Evolutionary conservation across 2,797 vertebrate species (phyloP).

Genomic region (Myotis myotis): DNA sequence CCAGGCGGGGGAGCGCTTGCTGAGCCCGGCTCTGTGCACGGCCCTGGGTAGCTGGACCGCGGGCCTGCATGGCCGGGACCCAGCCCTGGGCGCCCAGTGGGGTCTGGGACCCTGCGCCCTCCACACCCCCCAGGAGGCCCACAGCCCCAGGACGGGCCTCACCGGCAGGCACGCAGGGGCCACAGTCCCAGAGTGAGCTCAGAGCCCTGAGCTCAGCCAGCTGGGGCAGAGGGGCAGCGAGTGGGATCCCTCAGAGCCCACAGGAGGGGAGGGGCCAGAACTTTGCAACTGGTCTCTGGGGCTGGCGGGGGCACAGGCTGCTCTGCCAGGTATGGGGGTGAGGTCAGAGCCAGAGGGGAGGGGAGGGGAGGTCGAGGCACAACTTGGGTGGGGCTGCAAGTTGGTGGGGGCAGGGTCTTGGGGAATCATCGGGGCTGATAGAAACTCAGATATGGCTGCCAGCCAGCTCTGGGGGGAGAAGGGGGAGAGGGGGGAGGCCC

Average conservation of each 20-base stretch:
- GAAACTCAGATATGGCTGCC: too few species aligned
- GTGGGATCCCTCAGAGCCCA: neutral
- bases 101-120: too few species aligned
- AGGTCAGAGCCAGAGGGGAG: neutral
- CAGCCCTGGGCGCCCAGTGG: neutral
- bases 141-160: neutral
- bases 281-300: neutral
- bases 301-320: accelerated
- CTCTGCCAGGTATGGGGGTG: too few species aligned
- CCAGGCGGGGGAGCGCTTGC: too few species aligned
- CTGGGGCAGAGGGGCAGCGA: neutral
- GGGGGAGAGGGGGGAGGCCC: too few species aligned
- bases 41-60: neutral
- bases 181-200: neutral
- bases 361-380: too few species aligned
- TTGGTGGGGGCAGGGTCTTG: too few species aligned
- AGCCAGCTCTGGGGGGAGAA: too few species aligned
- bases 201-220: neutral
- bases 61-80: neutral
- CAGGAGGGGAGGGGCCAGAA: neutral
- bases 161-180: neutral
- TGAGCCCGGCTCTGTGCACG: too few species aligned
- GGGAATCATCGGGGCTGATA: too few species aligned
- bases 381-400: too few species aligned
- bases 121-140: too few species aligned